phyloP scores from a whole-genome alignment of 2,113 vertebrate genomes.

The Lipophrys pholis region DNA sequence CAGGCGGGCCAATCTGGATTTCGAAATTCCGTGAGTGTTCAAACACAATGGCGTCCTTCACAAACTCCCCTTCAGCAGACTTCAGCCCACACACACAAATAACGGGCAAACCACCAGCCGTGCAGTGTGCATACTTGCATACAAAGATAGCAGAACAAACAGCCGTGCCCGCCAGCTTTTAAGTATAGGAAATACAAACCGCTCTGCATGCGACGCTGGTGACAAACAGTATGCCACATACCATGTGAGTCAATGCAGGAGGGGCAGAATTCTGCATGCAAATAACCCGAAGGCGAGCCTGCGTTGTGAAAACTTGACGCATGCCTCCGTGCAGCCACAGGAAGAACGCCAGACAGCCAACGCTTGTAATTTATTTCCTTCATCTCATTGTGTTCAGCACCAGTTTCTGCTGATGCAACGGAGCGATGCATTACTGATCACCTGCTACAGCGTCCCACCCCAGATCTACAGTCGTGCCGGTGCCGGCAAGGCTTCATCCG shows the following conservation, averaged over 20 bases:
- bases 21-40: constrained; percentile 57
- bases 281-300: constrained; percentile 4
- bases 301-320: background rate
- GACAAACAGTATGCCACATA: constrained; percentile 10
- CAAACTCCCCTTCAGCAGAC: constrained; percentile 50
- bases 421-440: background rate
- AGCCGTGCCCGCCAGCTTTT: constrained; percentile 24
- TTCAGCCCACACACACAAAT: constrained; percentile 54
- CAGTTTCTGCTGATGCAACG: constrained; percentile 6
- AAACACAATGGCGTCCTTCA: constrained; percentile 63
- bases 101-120: constrained; percentile 42
- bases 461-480: background rate
- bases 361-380: background rate
- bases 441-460: background rate
- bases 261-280: constrained; percentile 10
- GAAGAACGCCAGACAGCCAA: background rate
- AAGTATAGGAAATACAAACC: constrained; percentile 33
- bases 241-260: constrained; percentile 2
- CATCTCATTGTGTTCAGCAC: background rate
- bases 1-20: constrained; percentile 37
- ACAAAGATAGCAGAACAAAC: constrained; percentile 44
- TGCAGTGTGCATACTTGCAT: constrained; percentile 48
- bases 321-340: background rate
- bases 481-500: background rate
- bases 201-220: constrained; percentile 25